Conservation (phyloP, 2,797 vertebrate genomes). For the Astyanax mexicanus region DNA sequence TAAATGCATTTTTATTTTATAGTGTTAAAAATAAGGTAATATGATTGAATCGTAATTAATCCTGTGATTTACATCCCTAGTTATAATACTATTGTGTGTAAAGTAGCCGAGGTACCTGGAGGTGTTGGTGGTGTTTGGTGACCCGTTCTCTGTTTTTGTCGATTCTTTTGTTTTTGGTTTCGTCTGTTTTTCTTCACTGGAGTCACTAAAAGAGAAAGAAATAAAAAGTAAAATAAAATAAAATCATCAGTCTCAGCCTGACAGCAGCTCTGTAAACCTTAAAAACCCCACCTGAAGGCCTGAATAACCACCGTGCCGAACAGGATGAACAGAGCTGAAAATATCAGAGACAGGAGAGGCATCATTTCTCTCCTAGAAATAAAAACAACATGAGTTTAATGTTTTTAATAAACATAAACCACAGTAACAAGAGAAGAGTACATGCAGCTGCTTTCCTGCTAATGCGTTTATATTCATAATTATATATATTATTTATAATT, state of each 20-base stretch:
- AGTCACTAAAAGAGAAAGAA: slow-evolving; percentile 83
- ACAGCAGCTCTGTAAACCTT: not conserved
- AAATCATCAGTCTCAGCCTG: not conserved
- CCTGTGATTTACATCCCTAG: too few species aligned
- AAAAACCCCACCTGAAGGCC: slow-evolving; percentile 88
- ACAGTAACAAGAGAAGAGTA: not conserved
- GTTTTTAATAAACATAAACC: too few species aligned
- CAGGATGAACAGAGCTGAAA: slow-evolving; percentile 96
- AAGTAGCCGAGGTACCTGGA: too few species aligned
- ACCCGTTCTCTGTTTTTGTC: slow-evolving; percentile 78
- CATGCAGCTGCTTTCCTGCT: not conserved
- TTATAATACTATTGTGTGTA: too few species aligned
- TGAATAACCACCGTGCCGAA: slow-evolving; percentile 96
- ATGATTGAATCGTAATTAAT: too few species aligned
- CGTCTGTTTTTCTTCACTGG: slow-evolving; percentile 85
- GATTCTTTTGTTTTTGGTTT: slow-evolving; percentile 83
- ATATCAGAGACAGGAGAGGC: slow-evolving; percentile 95
- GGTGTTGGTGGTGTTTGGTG: slow-evolving; percentile 62
- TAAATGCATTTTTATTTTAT: too few species aligned
- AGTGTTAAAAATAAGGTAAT: too few species aligned
- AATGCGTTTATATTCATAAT: not conserved
- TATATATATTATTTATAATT: slow-evolving; percentile 71
- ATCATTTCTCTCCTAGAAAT: slow-evolving; percentile 95
- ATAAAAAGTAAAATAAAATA: too few species aligned
- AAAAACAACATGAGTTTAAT: too few species aligned